A percentile compares a stretch with the other conserved stretches of the same genome.
Evolutionary conservation across 2,797 vertebrate species (phyloP).

Genomic region (Lacerta agilis): DNA sequence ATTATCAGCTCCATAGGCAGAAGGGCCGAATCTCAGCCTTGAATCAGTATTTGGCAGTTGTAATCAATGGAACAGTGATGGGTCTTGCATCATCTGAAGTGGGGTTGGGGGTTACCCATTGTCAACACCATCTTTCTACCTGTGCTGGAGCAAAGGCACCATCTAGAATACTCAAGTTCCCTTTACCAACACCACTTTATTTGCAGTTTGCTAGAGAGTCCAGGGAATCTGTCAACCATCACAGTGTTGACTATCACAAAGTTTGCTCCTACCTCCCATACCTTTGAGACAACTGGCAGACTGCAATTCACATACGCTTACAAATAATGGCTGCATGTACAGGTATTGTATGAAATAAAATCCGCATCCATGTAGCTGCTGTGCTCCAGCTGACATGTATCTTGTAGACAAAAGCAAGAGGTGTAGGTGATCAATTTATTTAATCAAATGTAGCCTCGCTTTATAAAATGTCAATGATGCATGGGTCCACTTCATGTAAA

Average conservation of each 20-base stretch:
- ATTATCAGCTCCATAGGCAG: not conserved
- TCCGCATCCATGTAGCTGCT: not conserved
- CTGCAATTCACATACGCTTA: rapidly evolving
- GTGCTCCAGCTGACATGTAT: not conserved
- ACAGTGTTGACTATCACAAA: too few relatives aligned
- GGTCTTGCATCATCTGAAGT: not conserved
- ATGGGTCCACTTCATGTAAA: rapidly evolving
- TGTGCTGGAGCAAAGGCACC: not conserved
- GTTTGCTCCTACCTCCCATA: not conserved
- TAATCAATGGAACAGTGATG: not conserved
- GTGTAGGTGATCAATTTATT: slow-evolving; percentile 5
- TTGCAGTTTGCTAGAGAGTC: too few relatives aligned
- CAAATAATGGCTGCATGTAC: not conserved
- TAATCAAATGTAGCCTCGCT: slow-evolving; percentile 4
- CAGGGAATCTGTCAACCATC: too few relatives aligned
- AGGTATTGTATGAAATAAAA: slow-evolving; percentile 30
- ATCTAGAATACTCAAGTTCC: not conserved
- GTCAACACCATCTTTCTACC: not conserved
- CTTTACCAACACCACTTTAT: too few relatives aligned
- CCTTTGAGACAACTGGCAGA: rapidly evolving
- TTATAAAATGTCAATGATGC: slow-evolving; percentile 24
- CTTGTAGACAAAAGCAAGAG: rapidly evolving
- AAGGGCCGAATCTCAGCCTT: not conserved
- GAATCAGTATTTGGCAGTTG: not conserved
- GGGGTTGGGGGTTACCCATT: not conserved